These are phyloP conservation scores for Nothocercus nigrocapillus DNA, from an alignment of 2,113 vertebrate species.

Conservation along the genomic window DNA sequence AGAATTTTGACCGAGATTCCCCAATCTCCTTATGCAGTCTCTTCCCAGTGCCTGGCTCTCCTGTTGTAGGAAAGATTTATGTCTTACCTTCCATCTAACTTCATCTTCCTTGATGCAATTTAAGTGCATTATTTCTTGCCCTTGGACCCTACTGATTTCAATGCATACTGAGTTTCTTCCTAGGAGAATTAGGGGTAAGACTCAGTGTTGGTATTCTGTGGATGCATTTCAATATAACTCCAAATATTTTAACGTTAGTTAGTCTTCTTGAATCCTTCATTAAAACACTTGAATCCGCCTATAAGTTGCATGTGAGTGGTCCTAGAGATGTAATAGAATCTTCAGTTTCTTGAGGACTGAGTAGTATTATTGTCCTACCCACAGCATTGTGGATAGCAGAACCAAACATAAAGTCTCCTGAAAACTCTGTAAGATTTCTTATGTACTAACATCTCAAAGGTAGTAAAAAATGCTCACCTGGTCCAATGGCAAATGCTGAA, in stretches of 20 bases:
- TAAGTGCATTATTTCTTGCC: neutral
- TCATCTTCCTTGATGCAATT: neutral
- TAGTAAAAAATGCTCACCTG: constrained; percentile 81
- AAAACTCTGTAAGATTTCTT: neutral
- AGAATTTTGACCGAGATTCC: neutral
- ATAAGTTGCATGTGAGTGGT: neutral
- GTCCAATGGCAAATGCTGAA: constrained; percentile 84
- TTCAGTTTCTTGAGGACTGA: neutral
- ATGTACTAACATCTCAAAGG: neutral
- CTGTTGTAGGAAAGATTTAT: neutral
- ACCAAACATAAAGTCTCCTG: neutral
- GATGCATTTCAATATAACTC: neutral
- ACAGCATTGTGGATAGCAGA: neutral
- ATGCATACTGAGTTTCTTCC: neutral
- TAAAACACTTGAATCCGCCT: neutral
- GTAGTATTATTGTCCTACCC: neutral
- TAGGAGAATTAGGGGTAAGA: neutral
- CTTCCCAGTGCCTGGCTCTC: neutral
- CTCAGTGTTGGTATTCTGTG: neutral
- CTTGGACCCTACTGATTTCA: neutral
- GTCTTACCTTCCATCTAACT: neutral
- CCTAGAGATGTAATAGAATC: neutral
- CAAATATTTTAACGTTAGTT: neutral
- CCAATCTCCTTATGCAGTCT: neutral
- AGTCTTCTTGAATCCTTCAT: neutral